Evolutionary conservation across 2,113 vertebrate genomes (phyloP).

Genomic region (Xiphophorus couchianus): DNA sequence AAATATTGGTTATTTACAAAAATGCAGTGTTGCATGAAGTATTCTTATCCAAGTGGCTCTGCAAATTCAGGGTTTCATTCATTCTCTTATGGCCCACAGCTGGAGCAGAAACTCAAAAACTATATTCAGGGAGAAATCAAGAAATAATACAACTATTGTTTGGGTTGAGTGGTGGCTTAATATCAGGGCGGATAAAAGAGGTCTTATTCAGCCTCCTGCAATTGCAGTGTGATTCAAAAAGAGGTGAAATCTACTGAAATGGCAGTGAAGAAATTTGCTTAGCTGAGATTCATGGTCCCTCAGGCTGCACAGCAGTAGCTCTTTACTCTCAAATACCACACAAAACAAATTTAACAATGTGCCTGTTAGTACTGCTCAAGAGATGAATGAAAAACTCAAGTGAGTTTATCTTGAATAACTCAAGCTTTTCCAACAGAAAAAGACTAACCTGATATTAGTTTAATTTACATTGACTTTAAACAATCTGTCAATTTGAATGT

Average conservation of each 20-base stretch:
- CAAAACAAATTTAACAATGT: slow-evolving; percentile 37
- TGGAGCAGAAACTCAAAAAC: slow-evolving; percentile 54
- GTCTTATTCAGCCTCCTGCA: slow-evolving; percentile 31
- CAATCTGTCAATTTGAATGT: slow-evolving; percentile 24
- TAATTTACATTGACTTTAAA: slow-evolving; percentile 27
- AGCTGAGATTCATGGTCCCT: slow-evolving; percentile 23
- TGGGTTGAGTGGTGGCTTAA: slow-evolving; percentile 53
- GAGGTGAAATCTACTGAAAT: slow-evolving; percentile 45
- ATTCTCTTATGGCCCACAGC: slow-evolving; percentile 51
- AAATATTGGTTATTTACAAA: slow-evolving; percentile 72
- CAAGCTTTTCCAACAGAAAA: slow-evolving; percentile 56
- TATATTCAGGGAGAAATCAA: slow-evolving; percentile 58
- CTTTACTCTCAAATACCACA: slow-evolving; percentile 42
- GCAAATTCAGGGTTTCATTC: slow-evolving; percentile 62
- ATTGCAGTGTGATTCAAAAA: slow-evolving; percentile 33
- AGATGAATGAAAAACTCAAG: slow-evolving; percentile 15
- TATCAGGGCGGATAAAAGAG: slow-evolving; percentile 38
- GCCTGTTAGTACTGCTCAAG: slow-evolving; percentile 39
- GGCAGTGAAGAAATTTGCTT: slow-evolving; percentile 31
- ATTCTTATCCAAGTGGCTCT: slow-evolving; percentile 64
- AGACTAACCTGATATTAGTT: slow-evolving; percentile 42
- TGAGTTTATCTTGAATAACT: slow-evolving; percentile 43
- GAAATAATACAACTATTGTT: slow-evolving; percentile 64
- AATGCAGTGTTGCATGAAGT: slow-evolving; percentile 68
- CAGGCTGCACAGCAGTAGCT: slow-evolving; percentile 23